phyloP scores from a whole-genome alignment of 2,113 vertebrate species.

The Cyprinus carpio region DNA sequence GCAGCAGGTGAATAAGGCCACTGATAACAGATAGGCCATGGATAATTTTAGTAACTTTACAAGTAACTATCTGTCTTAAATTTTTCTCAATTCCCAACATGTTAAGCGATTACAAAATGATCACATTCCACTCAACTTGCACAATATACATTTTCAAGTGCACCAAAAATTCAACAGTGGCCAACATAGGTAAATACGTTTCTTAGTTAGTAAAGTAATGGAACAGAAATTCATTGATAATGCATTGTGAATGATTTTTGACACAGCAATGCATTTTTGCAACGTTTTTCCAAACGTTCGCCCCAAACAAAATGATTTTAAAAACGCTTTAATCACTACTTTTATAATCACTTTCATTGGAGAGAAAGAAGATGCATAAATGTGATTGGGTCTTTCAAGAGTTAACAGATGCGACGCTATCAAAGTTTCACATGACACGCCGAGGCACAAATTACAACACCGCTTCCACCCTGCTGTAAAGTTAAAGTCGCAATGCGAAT shows the following conservation, averaged over 20 bases:
- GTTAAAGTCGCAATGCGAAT: neutral
- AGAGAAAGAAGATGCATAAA: too few relatives aligned
- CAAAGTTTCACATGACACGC: conserved; percentile 22
- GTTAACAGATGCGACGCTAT: neutral
- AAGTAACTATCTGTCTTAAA: neutral
- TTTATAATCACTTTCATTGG: neutral
- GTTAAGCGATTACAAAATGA: neutral
- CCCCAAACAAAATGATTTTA: too few relatives aligned
- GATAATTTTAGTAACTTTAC: neutral
- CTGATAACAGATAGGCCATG: too few relatives aligned
- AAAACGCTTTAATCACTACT: too few relatives aligned
- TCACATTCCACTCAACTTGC: neutral
- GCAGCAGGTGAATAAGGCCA: too few relatives aligned
- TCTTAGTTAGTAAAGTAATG: neutral
- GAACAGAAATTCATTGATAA: neutral
- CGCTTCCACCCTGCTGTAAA: neutral
- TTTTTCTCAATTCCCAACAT: neutral
- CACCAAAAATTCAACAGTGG: neutral
- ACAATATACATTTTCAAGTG: neutral
- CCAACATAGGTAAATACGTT: neutral
- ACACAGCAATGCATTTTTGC: too few relatives aligned
- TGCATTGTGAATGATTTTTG: too few relatives aligned
- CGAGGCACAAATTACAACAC: neutral
- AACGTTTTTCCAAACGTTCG: too few relatives aligned
- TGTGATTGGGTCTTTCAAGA: neutral